Evolutionary conservation across 2,888 invertebrate genomes (phyloP).

Genomic region (Tribolium freemani): DNA sequence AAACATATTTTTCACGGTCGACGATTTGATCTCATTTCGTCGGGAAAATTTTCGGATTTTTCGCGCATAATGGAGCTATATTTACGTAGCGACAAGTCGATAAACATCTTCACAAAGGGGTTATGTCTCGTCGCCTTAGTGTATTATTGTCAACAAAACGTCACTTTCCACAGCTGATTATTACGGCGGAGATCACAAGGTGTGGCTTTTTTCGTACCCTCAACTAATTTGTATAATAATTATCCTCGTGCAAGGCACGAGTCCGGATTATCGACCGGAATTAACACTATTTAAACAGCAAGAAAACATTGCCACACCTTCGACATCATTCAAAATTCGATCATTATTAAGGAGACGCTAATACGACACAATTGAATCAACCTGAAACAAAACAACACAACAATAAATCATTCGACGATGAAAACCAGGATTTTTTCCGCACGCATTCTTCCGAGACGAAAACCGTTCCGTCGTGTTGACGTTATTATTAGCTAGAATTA

Average conservation of each 20-base stretch:
- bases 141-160: conserved; percentile 22
- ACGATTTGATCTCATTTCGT: conserved; percentile 23
- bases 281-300: conserved; percentile 23
- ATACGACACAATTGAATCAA: conserved; percentile 31
- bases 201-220: background rate
- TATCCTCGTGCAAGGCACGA: conserved; percentile 23
- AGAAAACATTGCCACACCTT: conserved; percentile 9
- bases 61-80: conserved; percentile 25
- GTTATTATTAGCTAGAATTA: conserved; percentile 26
- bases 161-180: background rate
- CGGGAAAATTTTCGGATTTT: conserved; percentile 18
- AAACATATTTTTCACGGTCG: conserved; percentile 25
- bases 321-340: conserved; percentile 31
- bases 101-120: conserved; percentile 22
- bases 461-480: background rate
- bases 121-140: conserved; percentile 20
- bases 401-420: background rate
- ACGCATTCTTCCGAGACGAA: conserved; percentile 1
- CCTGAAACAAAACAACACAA: conserved; percentile 3
- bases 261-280: conserved; percentile 6
- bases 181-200: background rate
- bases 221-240: conserved; percentile 3
- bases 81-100: conserved; percentile 26
- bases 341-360: conserved; percentile 30
- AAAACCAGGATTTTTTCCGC: background rate